phyloP scores from a whole-genome alignment of 2,888 invertebrate genomes.

The Pristionchus arcanus region DNA sequence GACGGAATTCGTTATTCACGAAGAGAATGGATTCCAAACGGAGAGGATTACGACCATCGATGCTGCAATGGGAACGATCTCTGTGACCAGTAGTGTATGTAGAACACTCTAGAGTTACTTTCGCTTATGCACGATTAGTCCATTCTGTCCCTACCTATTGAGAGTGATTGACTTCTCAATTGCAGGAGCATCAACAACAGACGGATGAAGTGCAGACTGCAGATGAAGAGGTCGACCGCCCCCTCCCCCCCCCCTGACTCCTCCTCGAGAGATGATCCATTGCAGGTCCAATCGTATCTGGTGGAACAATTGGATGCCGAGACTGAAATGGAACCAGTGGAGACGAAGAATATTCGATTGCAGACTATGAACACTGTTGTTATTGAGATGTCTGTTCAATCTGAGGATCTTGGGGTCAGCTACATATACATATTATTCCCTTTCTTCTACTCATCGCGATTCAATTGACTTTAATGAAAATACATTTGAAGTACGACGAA shows the following conservation, averaged over 20 bases:
- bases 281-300: constrained; percentile 70
- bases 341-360: constrained; percentile 72
- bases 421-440: no score
- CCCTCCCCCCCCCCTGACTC: background rate
- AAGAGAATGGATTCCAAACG: constrained; percentile 53
- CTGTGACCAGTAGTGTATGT: constrained; percentile 37
- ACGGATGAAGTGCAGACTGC: constrained; percentile 68
- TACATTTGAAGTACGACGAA: constrained; percentile 33
- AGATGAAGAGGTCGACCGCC: constrained; percentile 65
- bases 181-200: constrained; percentile 70
- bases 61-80: background rate
- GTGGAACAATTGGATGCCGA: constrained; percentile 69
- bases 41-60: background rate
- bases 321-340: constrained; percentile 70
- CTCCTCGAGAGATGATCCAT: background rate
- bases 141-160: background rate
- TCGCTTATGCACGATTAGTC: background rate
- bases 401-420: constrained; percentile 64
- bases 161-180: background rate
- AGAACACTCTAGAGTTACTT: background rate
- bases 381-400: constrained; percentile 70
- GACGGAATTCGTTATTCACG: constrained; percentile 41
- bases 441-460: no score
- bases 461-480: no score
- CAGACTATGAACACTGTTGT: constrained; percentile 75